Conservation (phyloP, 2,888 invertebrate species). For the Dione vanillae region DNA sequence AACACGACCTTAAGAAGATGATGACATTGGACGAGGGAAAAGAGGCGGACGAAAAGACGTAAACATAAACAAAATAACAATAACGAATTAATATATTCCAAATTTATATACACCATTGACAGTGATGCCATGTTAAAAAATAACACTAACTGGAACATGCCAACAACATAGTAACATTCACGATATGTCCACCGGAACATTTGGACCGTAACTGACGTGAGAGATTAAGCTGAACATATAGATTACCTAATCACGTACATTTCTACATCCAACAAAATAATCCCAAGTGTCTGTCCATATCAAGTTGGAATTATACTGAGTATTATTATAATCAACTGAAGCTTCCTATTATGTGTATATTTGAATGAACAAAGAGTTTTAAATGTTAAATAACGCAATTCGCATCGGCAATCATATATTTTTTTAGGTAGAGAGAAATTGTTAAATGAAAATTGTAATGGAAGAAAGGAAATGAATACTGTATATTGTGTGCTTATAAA, state of each 20-base stretch:
- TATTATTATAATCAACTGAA: not conserved
- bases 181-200: slow-evolving; percentile 19
- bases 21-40: no score
- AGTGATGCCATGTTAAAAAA: no score
- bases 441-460: not conserved
- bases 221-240: slow-evolving; percentile 13
- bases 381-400: not conserved
- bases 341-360: not conserved
- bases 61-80: no score
- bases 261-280: slow-evolving; percentile 17
- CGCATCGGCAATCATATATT: no score
- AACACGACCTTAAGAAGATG: no score
- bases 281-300: slow-evolving; percentile 24
- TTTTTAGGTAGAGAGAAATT: not conserved
- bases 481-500: no score
- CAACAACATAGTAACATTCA: not conserved
- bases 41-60: no score
- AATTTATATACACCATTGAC: no score
- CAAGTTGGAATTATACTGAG: not conserved
- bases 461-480: no score
- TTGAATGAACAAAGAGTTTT: no score
- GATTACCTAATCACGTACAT: slow-evolving; percentile 23
- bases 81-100: no score
- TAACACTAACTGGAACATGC: not conserved
- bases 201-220: slow-evolving; percentile 20